These are phyloP conservation scores for Chloropsis hardwickii DNA, from an alignment of 2,113 vertebrate genomes.

Conservation along the genomic window DNA sequence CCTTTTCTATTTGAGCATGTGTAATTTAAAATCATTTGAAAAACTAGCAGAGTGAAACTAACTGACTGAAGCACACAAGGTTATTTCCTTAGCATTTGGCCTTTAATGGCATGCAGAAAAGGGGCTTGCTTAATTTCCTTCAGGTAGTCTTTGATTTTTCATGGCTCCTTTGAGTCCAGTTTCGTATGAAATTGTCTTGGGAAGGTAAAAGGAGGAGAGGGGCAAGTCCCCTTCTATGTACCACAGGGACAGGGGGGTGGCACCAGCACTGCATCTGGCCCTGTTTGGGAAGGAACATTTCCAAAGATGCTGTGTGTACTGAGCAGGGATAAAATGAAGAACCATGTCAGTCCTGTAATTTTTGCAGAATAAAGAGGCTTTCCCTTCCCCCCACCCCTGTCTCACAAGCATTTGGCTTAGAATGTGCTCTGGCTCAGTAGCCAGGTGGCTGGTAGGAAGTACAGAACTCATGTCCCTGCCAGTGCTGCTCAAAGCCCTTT, in stretches of 20 bases:
- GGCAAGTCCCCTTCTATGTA: accelerated
- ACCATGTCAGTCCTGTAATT: not conserved
- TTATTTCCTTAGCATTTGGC: not conserved
- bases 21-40: constrained; percentile 37
- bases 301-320: not conserved
- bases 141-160: not conserved
- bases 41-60: not conserved
- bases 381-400: not conserved
- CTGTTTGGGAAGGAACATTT: not conserved
- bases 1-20: not conserved
- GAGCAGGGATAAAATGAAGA: not conserved
- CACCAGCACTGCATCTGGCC: not conserved
- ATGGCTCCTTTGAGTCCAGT: not conserved
- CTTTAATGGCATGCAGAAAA: not conserved
- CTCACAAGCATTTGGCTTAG: not conserved
- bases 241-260: not conserved
- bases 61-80: not conserved
- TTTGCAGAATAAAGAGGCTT: not conserved
- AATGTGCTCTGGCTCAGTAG: not conserved
- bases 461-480: not conserved
- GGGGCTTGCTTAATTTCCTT: not conserved
- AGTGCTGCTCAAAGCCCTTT: not conserved
- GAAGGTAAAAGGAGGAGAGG: not conserved
- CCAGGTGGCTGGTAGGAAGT: not conserved
- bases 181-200: not conserved